Conservation (phyloP, 2,888 invertebrate genomes). For the Aphidius colemani region DNA sequence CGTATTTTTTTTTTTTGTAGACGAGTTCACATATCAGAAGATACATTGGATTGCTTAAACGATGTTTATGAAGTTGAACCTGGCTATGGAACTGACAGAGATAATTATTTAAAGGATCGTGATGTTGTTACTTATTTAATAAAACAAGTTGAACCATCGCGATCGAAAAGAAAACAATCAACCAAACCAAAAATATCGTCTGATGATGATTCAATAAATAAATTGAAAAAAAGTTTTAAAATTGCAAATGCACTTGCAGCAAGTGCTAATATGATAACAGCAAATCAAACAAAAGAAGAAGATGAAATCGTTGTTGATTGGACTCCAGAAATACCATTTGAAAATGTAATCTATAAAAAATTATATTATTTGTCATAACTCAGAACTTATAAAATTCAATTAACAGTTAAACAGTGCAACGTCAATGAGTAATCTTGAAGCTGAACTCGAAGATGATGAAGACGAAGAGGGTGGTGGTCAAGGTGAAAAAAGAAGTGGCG, state of each 20-base stretch:
- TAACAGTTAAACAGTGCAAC: conserved; percentile 56
- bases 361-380: neutral
- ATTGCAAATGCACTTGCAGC: conserved; percentile 43
- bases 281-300: conserved; percentile 67
- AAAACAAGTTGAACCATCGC: conserved; percentile 77
- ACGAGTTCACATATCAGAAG: conserved; percentile 93
- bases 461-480: conserved; percentile 48
- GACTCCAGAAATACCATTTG: conserved; percentile 91
- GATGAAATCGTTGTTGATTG: conserved; percentile 83
- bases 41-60: conserved; percentile 82
- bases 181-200: conserved; percentile 59
- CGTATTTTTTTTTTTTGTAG: conserved; percentile 62
- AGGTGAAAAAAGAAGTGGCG: conserved; percentile 43
- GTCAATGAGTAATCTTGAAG: conserved; percentile 54
- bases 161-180: conserved; percentile 62
- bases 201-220: conserved; percentile 48
- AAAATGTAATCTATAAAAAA: conserved; percentile 68
- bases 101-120: conserved; percentile 83
- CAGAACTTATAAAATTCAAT: conserved; percentile 15
- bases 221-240: conserved; percentile 59
- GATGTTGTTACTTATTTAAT: conserved; percentile 89
- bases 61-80: conserved; percentile 93
- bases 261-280: conserved; percentile 38
- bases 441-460: conserved; percentile 56
- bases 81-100: conserved; percentile 83